Base-by-base conservation (phyloP, 2,797 vertebrate genomes). In the Diglossa cyanea region DNA sequence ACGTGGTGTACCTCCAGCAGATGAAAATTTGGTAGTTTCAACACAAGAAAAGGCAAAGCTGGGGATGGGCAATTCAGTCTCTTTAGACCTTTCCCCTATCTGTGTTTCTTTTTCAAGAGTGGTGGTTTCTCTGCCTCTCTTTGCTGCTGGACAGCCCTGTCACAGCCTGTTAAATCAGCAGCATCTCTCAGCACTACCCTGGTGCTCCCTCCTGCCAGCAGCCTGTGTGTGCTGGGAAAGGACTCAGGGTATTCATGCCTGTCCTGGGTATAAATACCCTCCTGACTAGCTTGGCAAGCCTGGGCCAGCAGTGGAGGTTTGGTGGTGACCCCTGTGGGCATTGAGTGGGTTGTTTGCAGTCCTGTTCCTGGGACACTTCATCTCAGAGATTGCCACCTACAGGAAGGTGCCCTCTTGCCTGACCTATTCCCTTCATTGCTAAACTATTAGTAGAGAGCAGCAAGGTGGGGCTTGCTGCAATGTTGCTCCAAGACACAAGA, bases 61-160 rank as follows among this genome's bases (percentile, higher is more conserved):
- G 10, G 30, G 33, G 40, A 39, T 66, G n/a, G 42, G 48, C 35
- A 66, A 48, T 88, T 84, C 24, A 51, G 42, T 57, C 37, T 61
- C 17, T 30, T 18, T 44, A 60, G 61, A 71, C 37, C 6, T 26
- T 28, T 90, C 23, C 40, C 15, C 21, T 83, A 3, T 50, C 25
- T 77, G 33, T 47, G 11, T 68, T 85, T 67, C 19, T 75, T 89
- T 93, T 50, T 65, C 5, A 20, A 82, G 75, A 67, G 30, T 2
- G 0, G 35, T 63, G 37, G 44, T n/a, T 91, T 93, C 31, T 84
- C 70, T 51, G 35, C 53, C 35, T 91, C 47, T 89, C 90, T 84
- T 63, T 75, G 92, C 78, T 94, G 86, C 84, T 62, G 81, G 86
- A 95, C 74, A 96, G 70, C 48, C 40, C 67, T 96, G 94, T 95